These are phyloP conservation scores for Egretta garzetta DNA, from an alignment of 2,113 vertebrate genomes.

Conservation along the genomic window DNA sequence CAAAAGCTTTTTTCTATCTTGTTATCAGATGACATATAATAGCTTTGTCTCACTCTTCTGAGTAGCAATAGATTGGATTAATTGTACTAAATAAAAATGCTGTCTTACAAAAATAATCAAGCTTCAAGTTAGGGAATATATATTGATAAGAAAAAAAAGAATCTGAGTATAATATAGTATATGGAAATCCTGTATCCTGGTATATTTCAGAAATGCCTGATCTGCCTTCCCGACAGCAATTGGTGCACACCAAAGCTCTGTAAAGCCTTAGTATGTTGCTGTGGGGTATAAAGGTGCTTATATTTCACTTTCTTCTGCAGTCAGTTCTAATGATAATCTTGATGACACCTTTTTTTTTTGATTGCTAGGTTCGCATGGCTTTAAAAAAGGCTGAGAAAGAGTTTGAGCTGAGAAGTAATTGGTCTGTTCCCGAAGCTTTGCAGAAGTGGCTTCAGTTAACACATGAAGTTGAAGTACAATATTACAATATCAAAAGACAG, in stretches of 20 bases:
- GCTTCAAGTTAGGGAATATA: background rate
- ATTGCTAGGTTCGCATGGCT: constrained; percentile 91
- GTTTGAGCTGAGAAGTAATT: constrained; percentile 88
- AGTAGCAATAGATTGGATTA: background rate
- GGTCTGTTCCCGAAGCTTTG: constrained; percentile 93
- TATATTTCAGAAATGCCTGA: background rate
- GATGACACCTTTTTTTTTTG: background rate
- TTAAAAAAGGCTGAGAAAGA: constrained; percentile 97
- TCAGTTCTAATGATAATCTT: background rate
- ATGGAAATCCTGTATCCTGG: background rate
- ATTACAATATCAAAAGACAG: constrained; percentile 99
- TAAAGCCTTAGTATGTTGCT: background rate
- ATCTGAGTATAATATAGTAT: background rate
- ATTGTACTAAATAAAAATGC: background rate
- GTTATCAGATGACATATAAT: background rate
- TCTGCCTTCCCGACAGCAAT: background rate
- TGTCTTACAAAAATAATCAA: background rate
- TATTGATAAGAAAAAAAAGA: background rate
- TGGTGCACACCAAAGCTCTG: background rate
- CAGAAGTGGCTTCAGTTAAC: constrained; percentile 99
- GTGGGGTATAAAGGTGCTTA: background rate
- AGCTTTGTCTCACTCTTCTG: background rate
- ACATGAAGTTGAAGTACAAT: constrained; percentile 97
- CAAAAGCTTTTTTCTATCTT: background rate
- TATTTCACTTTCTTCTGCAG: background rate